Conservation (phyloP, 2,113 vertebrate genomes). For the Hystrix cristata region DNA sequence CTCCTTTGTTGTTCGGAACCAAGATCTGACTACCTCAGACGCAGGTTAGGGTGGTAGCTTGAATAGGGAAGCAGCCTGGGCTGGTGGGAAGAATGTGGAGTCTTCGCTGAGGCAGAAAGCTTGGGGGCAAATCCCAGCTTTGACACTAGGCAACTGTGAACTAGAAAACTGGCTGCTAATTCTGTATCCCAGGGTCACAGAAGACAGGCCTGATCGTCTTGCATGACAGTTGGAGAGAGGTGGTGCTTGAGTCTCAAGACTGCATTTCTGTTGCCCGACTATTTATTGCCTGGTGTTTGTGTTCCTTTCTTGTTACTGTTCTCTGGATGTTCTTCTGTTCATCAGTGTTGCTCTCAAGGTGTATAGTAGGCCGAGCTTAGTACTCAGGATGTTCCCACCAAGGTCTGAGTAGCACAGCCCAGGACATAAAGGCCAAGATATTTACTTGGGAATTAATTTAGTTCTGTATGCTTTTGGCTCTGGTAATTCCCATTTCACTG, state of each 20-base stretch:
- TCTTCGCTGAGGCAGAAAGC: background rate
- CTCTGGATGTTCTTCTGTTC: background rate
- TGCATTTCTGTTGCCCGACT: background rate
- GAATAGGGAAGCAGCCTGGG: background rate
- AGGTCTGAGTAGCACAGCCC: background rate
- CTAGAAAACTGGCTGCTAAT: background rate
- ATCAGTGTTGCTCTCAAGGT: background rate
- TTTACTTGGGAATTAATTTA: slow-evolving; percentile 62
- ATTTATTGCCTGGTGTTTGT: background rate
- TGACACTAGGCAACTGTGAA: background rate
- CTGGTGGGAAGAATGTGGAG: background rate
- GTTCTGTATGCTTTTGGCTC: slow-evolving; percentile 1
- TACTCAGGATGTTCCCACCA: slow-evolving; percentile 27
- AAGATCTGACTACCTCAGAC: background rate
- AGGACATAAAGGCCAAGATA: background rate
- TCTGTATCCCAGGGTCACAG: background rate
- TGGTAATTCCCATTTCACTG: slow-evolving; percentile 18
- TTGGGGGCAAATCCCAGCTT: background rate
- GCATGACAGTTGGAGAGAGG: background rate
- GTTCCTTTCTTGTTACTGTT: slow-evolving; percentile 7
- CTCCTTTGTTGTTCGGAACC: slow-evolving; percentile 34
- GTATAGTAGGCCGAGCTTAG: slow-evolving; percentile 9
- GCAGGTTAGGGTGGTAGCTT: background rate
- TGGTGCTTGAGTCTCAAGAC: background rate
- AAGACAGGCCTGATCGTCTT: background rate